Conservation (phyloP, 2,797 vertebrate genomes). For the Hypotaenidia okinawae region DNA sequence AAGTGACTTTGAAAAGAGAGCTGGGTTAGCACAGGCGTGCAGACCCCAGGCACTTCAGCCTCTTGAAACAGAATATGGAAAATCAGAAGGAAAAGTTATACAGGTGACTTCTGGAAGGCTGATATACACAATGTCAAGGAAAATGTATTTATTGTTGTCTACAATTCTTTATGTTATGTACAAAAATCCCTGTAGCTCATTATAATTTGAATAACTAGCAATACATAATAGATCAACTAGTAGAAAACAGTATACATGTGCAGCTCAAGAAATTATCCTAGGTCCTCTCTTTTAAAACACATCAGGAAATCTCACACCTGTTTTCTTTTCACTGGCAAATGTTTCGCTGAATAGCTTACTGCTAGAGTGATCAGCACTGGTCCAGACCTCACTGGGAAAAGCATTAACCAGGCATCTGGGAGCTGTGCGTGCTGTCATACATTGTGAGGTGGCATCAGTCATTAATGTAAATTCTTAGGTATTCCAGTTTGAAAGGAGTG, state of each 20-base stretch:
- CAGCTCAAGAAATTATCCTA: constrained; percentile 36
- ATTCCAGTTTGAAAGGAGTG: not conserved
- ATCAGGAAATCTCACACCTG: constrained; percentile 59
- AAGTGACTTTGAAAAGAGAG: not conserved
- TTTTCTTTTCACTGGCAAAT: constrained; percentile 70
- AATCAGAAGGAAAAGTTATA: not conserved
- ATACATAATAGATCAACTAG: not conserved
- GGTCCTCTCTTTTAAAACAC: constrained; percentile 46
- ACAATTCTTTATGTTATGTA: not conserved
- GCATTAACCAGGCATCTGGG: constrained; percentile 47
- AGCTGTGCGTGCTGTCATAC: not conserved
- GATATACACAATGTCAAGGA: not conserved
- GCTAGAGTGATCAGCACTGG: not conserved
- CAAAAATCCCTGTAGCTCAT: not conserved
- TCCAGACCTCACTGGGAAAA: not conserved
- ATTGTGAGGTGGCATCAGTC: not conserved
- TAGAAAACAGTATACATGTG: constrained; percentile 32
- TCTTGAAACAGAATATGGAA: not conserved
- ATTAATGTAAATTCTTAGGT: not conserved
- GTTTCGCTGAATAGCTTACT: constrained; percentile 20
- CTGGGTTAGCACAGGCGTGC: not conserved
- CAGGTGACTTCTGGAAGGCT: not conserved
- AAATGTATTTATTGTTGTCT: not conserved
- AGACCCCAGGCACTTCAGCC: not conserved
- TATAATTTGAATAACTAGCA: not conserved